Conservation (phyloP, 1,140 invertebrate genomes). For the Daktulosphaira vitifoliae region DNA sequence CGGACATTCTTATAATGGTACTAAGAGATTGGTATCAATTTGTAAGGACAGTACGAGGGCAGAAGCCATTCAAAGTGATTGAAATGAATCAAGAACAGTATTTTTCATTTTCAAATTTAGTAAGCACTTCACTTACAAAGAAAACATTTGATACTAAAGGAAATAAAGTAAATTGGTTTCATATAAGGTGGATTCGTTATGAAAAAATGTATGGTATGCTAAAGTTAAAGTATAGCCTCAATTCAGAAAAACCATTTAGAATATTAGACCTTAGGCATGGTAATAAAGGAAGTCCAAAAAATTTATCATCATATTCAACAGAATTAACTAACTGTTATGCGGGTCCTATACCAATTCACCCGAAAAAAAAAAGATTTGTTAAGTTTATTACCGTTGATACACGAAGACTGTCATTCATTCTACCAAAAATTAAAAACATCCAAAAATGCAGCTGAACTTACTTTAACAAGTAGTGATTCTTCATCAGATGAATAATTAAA, state of each 20-base stretch:
- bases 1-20: background rate
- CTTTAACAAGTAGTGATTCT: background rate
- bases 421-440: constrained; percentile 22
- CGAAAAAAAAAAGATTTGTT: background rate
- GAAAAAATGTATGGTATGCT: background rate
- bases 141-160: background rate
- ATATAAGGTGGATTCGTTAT: constrained; percentile 18
- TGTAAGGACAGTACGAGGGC: background rate
- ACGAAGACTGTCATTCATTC: background rate
- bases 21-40: constrained; percentile 19
- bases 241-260: constrained; percentile 9
- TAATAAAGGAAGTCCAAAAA: background rate
- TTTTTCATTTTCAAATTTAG: constrained; percentile 5
- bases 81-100: background rate
- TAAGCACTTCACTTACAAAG: background rate
- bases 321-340: background rate
- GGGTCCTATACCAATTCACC: background rate
- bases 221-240: constrained; percentile 3
- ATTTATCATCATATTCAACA: too few species aligned
- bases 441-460: background rate
- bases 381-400: background rate
- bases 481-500: background rate
- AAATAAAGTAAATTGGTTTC: constrained; percentile 10
- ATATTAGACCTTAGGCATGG: background rate
- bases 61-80: background rate